These are phyloP conservation scores for Heloderma charlesbogerti DNA, from an alignment of 2,113 vertebrate species.

Conservation along the genomic window DNA sequence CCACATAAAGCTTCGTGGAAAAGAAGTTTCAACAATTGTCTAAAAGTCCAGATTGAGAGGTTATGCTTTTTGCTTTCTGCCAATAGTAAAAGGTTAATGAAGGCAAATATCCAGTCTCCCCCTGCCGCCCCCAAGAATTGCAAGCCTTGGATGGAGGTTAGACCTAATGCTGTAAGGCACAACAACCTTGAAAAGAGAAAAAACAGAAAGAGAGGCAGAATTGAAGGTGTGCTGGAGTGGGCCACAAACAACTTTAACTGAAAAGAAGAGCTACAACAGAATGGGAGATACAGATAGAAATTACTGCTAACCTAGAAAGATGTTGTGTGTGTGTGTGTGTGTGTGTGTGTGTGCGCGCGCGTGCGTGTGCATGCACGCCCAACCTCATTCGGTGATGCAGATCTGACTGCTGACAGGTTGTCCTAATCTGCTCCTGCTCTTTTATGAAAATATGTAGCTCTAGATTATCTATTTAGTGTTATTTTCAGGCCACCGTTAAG, in stretches of 20 bases:
- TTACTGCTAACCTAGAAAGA: background rate
- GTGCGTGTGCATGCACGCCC: no score
- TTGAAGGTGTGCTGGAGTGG: background rate
- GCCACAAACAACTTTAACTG: background rate
- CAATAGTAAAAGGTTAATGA: conserved; percentile 5
- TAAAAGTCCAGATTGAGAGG: background rate
- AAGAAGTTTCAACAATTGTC: background rate
- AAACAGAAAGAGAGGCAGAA: background rate
- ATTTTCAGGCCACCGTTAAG: no score
- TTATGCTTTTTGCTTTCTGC: conserved; percentile 3
- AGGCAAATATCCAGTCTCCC: background rate
- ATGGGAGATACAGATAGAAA: background rate
- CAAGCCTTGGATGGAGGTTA: background rate
- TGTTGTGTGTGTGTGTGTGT: no score
- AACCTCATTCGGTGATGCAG: fast-evolving
- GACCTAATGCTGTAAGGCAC: background rate
- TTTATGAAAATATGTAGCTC: background rate
- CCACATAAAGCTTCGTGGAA: background rate
- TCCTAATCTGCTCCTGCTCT: background rate
- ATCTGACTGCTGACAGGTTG: background rate
- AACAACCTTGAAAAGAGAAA: conserved; percentile 6
- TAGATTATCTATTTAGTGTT: no score
- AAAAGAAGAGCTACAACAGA: background rate
- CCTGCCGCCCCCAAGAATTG: background rate
- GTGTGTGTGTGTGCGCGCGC: no score